Base-by-base conservation (phyloP, 2,797 vertebrate species). In the Cephalopachus bancanus region DNA sequence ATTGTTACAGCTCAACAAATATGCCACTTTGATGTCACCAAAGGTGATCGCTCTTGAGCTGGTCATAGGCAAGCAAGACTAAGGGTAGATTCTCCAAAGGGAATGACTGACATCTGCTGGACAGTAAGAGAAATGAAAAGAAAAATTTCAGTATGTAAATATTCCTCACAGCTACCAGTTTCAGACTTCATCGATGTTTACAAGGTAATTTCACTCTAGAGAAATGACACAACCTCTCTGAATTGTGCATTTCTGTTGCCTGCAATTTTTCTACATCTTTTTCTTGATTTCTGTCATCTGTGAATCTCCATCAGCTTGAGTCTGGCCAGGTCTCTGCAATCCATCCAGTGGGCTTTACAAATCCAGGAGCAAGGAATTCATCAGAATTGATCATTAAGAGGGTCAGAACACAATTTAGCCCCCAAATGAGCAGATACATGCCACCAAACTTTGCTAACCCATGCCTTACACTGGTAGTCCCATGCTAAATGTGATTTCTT, bases 61-160 rank as follows among this genome's bases (percentile, higher is more conserved):
- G 64, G 64, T 83, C 49, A 7, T 15, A 37, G 30, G 84, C 2
- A 28, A 86, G 84, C 2, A 28, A 86, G 92, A 88, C 14, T 0
- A 17, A 71, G 74, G 0, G 5, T 1, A 72, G 88, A 44, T 24
- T 67, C 93, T 96, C 60, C 55, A 17, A 97, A 97, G 97, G 53
- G 83, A 97, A 97, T 22, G 97, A 33, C 97, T 98, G 98, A 97
- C 98, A 98, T 80, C 98, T 99, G 97, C 98, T 98, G 98, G 98
- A 44, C 6, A 0, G 12, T 2, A 4, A 37, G 59, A 69, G 80
- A 88, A 94, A 78, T 81, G 79, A 44, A 75, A 86, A 75, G 9
- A 11, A 60, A 90, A 15, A 28, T 15, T 12, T 8, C n/a, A 55
- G 26, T 28, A 11, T 26, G 7, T 44, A 19, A 53, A 33, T 11